Evolutionary conservation across 2,113 vertebrate genomes (phyloP).

Genomic region (Xyrauchen texanus): DNA sequence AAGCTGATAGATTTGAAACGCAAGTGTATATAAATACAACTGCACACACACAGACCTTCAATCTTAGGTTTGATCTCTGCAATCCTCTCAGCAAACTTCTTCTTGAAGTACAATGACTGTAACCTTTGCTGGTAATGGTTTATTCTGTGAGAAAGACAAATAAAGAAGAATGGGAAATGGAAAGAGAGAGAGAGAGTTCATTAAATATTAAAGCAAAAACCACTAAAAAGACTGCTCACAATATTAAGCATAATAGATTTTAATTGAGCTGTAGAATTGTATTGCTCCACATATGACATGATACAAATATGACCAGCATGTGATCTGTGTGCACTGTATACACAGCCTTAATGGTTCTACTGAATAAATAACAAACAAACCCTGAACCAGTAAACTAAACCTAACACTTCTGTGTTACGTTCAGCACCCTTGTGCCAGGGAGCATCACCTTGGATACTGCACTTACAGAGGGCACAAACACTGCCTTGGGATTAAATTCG

Average conservation of each 20-base stretch:
- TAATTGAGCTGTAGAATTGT: too few species aligned
- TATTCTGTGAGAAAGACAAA: slow-evolving; percentile 78
- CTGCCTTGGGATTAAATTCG: neutral
- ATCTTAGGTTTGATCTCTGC: slow-evolving; percentile 98
- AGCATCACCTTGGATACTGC: neutral
- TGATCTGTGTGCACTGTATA: too few species aligned
- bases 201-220: neutral
- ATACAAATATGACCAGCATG: too few species aligned
- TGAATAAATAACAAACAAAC: slow-evolving; percentile 24
- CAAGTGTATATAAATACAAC: neutral
- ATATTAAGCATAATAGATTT: too few species aligned
- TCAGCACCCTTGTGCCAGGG: slow-evolving; percentile 13
- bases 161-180: neutral
- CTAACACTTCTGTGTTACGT: slow-evolving; percentile 12
- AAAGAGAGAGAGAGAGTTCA: neutral
- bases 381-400: neutral
- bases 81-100: slow-evolving; percentile 99
- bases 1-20: neutral
- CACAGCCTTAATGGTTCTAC: too few species aligned
- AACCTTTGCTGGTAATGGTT: slow-evolving; percentile 98
- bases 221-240: too few species aligned
- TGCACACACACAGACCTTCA: slow-evolving; percentile 77
- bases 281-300: too few species aligned
- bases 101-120: slow-evolving; percentile 97
- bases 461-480: slow-evolving; percentile 21